A percentile compares a stretch with the other conserved stretches of the same genome.
Evolutionary conservation across 2,797 vertebrate species (phyloP).

Genomic region (Phalanger gymnotis): DNA sequence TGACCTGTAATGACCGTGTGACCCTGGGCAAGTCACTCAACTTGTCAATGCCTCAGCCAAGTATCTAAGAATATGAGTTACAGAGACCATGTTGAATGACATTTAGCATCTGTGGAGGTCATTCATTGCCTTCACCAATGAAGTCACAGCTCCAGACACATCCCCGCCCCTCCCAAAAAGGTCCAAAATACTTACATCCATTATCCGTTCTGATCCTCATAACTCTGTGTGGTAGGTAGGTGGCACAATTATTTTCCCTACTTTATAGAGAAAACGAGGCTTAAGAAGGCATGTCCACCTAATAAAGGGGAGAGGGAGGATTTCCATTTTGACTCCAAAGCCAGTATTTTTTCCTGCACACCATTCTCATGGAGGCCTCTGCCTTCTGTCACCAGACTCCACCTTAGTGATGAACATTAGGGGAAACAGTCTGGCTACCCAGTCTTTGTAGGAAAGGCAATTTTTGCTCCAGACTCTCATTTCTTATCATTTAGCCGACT

Average conservation of each 20-base stretch:
- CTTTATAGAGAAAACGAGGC: background rate
- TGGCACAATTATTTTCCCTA: background rate
- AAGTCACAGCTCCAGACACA: background rate
- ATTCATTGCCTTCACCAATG: background rate
- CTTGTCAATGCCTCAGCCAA: background rate
- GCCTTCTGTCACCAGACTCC: background rate
- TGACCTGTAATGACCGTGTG: background rate
- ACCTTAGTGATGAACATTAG: background rate
- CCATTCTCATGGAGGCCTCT: background rate
- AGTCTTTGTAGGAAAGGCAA: background rate
- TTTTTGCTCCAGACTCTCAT: background rate
- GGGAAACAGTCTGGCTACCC: background rate
- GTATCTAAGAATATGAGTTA: background rate
- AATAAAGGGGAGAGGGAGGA: background rate
- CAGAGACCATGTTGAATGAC: background rate
- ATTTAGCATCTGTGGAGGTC: background rate
- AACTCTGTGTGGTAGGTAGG: background rate
- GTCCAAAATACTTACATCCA: background rate
- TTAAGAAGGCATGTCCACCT: background rate
- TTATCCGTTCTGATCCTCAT: background rate
- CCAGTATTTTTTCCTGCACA: background rate
- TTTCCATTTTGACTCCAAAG: background rate
- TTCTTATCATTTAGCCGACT: background rate
- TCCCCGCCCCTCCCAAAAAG: background rate
- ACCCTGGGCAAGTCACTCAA: background rate